phyloP scores from a whole-genome alignment of 2,797 vertebrate species.

The Tapirus indicus region DNA sequence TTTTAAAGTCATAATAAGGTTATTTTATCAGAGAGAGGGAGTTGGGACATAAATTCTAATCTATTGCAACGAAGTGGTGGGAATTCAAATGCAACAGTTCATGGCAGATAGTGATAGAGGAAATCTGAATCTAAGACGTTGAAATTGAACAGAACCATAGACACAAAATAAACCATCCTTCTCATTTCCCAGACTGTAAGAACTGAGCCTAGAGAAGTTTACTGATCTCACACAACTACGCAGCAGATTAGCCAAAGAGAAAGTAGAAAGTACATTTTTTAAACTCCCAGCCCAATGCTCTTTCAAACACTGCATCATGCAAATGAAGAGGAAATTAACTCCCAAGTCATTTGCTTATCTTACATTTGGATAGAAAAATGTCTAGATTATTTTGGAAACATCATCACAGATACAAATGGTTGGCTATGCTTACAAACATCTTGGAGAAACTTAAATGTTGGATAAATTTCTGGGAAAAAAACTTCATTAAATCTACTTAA shows the following conservation, averaged over 20 bases:
- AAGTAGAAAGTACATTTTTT: not conserved
- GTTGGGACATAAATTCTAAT: not conserved
- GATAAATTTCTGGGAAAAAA: not conserved
- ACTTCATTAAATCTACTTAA: not conserved
- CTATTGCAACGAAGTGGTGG: not conserved
- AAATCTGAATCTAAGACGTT: constrained; percentile 3
- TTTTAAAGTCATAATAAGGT: not conserved
- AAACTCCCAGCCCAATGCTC: not conserved
- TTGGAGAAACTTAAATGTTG: not conserved
- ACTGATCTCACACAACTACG: not conserved
- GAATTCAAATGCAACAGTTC: constrained; percentile 24
- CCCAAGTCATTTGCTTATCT: constrained; percentile 23
- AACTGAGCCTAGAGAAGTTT: not conserved
- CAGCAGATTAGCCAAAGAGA: not conserved
- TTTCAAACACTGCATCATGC: not conserved
- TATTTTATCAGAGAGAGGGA: constrained; percentile 7
- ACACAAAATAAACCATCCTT: not conserved
- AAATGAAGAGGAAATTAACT: constrained; percentile 50
- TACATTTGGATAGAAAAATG: not conserved
- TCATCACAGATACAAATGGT: not conserved
- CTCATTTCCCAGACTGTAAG: not conserved
- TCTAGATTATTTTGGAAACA: constrained; percentile 5
- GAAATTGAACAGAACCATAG: not conserved
- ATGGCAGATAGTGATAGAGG: not conserved
- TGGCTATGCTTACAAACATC: not conserved